Conservation (phyloP, 1,140 invertebrate genomes). For the Sesamia nonagrioides region DNA sequence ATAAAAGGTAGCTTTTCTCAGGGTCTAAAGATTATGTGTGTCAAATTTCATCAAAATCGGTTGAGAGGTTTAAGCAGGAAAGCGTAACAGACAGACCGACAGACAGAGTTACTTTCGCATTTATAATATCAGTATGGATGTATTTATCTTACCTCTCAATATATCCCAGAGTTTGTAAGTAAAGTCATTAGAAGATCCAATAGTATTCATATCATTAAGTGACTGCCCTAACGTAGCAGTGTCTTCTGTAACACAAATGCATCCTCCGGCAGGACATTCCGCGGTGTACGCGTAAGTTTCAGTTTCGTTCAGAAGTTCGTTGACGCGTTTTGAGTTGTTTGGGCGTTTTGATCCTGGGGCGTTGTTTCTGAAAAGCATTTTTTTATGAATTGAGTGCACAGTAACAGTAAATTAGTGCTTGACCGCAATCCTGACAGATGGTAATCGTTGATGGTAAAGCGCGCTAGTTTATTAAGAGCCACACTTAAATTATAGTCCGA, state of each 20-base stretch:
- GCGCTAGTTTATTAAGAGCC: too few relatives aligned
- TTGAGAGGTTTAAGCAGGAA: too few relatives aligned
- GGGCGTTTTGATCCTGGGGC: slow-evolving; percentile 67
- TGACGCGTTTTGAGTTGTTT: slow-evolving; percentile 72
- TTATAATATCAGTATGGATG: too few relatives aligned
- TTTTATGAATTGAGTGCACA: neutral
- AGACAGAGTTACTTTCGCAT: too few relatives aligned
- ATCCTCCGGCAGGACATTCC: slow-evolving; percentile 79
- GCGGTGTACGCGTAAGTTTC: slow-evolving; percentile 83
- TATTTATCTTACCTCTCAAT: slow-evolving; percentile 84
- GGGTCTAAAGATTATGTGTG: too few relatives aligned
- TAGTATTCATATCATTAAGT: slow-evolving; percentile 62
- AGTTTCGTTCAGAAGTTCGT: slow-evolving; percentile 78
- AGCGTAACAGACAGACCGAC: too few relatives aligned
- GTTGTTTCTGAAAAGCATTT: slow-evolving; percentile 66
- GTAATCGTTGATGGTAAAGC: too few relatives aligned
- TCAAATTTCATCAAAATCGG: too few relatives aligned
- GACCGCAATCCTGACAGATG: too few relatives aligned
- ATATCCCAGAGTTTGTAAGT: slow-evolving; percentile 86
- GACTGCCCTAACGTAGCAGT: slow-evolving; percentile 74
- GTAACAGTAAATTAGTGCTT: too few relatives aligned
- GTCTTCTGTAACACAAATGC: slow-evolving; percentile 77
- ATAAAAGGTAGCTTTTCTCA: too few relatives aligned
- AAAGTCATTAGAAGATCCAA: slow-evolving; percentile 84
- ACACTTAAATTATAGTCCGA: too few relatives aligned